A percentile compares a stretch with the other conserved stretches of the same genome.
Conservation (phyloP, 2,797 vertebrate species). For the Spinus pinus region DNA sequence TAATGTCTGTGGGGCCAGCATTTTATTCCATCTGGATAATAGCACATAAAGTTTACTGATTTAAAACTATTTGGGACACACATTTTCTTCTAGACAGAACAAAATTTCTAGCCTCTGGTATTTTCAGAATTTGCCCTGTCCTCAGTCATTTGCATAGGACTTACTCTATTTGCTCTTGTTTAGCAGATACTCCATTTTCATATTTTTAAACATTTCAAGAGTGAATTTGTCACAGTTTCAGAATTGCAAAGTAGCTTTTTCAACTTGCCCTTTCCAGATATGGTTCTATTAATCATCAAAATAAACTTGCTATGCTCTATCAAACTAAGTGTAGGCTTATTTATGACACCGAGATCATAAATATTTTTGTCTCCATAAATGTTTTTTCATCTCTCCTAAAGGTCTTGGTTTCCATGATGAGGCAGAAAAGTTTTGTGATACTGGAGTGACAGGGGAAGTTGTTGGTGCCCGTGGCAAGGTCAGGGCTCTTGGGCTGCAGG, state of each 20-base stretch:
- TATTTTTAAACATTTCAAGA: not conserved
- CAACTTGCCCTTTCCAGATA: not conserved
- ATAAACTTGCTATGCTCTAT: not conserved
- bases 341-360: not conserved
- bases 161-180: not conserved
- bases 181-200: not conserved
- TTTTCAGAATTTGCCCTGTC: not conserved
- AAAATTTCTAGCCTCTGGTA: not conserved
- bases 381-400: not conserved
- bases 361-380: not conserved
- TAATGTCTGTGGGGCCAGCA: not conserved
- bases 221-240: not conserved
- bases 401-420: not conserved
- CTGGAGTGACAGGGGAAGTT: not conserved
- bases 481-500: accelerated
- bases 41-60: not conserved
- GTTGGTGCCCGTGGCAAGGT: accelerated
- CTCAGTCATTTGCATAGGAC: not conserved
- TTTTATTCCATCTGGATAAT: not conserved
- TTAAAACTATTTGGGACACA: not conserved
- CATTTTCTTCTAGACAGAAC: not conserved
- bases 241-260: not conserved
- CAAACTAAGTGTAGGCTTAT: not conserved
- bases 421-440: not conserved
- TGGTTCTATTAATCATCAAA: not conserved